Conservation (phyloP, 2,888 invertebrate genomes). For the Agrochola circellaris region DNA sequence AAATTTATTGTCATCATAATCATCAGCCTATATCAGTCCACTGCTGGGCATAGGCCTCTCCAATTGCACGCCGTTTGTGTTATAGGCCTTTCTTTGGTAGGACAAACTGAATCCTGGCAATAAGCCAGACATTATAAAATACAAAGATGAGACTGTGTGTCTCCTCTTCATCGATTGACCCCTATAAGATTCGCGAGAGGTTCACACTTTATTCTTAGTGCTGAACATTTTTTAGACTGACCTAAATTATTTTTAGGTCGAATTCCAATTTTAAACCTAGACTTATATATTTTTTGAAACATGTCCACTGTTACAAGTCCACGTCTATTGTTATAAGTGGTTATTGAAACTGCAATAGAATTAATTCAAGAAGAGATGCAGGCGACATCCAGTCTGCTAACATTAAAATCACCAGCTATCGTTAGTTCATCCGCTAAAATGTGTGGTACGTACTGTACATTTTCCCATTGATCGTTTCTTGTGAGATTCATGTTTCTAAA, state of each 20-base stretch:
- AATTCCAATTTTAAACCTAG: neutral
- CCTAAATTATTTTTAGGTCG: too few relatives aligned
- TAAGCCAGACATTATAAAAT: constrained; percentile 8
- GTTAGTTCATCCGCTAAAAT: neutral
- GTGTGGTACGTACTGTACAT: neutral
- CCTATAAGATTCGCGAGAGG: too few relatives aligned
- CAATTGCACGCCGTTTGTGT: neutral
- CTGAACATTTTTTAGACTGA: neutral
- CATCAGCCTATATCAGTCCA: too few relatives aligned
- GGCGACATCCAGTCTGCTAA: neutral
- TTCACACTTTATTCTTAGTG: neutral
- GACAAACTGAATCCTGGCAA: constrained; percentile 18
- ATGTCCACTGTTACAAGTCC: too few relatives aligned
- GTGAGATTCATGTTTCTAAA: too few relatives aligned
- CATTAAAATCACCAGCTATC: too few relatives aligned
- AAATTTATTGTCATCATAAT: too few relatives aligned
- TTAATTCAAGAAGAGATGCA: neutral
- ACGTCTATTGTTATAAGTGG: neutral
- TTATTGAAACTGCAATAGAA: neutral
- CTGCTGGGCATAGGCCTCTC: too few relatives aligned
- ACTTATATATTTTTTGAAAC: neutral
- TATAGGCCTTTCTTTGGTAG: constrained; percentile 9
- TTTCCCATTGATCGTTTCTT: neutral
- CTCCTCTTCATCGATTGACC: constrained; percentile 26
- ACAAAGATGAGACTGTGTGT: constrained; percentile 14